A percentile compares a stretch with the other conserved stretches of the same genome.
These are phyloP conservation scores for Ailurus styani DNA, from an alignment of 2,113 vertebrate species.

Conservation along the genomic window DNA sequence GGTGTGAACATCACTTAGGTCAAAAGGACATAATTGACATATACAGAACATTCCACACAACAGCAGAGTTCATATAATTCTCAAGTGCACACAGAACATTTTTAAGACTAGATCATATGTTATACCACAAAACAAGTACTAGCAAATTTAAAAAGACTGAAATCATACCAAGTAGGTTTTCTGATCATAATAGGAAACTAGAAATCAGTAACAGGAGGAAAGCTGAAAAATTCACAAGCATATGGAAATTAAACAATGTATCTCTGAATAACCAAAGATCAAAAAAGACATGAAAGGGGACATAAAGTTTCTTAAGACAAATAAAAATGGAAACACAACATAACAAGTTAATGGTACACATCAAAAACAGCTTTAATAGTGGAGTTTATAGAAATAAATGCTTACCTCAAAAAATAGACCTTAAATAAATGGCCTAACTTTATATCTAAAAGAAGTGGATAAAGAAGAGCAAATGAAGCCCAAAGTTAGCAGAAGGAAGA, in stretches of 20 bases:
- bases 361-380: background rate
- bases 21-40: background rate
- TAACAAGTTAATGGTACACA: background rate
- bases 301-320: background rate
- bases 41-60: background rate
- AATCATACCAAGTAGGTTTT: background rate
- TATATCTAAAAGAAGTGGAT: background rate
- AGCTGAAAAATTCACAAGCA: background rate
- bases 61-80: background rate
- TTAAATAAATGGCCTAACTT: background rate
- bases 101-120: background rate
- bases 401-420: background rate
- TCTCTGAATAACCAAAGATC: background rate
- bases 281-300: background rate
- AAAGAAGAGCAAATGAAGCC: background rate
- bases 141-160: background rate
- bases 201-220: background rate
- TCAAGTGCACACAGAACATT: background rate
- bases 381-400: background rate
- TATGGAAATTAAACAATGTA: background rate
- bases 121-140: background rate
- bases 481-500: background rate
- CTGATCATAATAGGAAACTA: background rate
- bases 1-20: background rate
- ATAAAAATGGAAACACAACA: background rate